These are phyloP conservation scores for Parotocinclus haroldoi DNA, from an alignment of 2,797 vertebrate species.

Conservation along the genomic window DNA sequence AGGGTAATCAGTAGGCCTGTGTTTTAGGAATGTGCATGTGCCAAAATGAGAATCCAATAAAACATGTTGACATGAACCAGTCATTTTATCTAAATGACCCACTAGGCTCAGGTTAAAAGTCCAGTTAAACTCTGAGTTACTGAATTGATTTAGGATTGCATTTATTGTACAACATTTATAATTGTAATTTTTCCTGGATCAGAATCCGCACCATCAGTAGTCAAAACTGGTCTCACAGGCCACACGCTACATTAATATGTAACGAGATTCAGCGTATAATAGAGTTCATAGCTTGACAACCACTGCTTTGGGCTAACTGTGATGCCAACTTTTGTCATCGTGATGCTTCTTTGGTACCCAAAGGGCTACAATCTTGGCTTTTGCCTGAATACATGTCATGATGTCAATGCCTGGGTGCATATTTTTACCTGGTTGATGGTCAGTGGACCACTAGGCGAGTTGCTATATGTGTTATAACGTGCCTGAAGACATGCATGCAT, in stretches of 20 bases:
- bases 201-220: too few species aligned
- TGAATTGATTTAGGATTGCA: background rate
- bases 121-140: background rate
- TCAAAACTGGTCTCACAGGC: too few species aligned
- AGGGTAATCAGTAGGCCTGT: background rate
- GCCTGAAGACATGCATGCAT: slow-evolving; percentile 45
- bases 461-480: slow-evolving; percentile 56
- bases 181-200: too few species aligned
- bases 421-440: slow-evolving; percentile 50
- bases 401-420: slow-evolving; percentile 62
- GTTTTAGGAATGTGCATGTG: slow-evolving; percentile 18
- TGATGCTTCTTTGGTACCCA: slow-evolving; percentile 34
- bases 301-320: too few species aligned
- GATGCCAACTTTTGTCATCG: too few species aligned
- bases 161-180: background rate
- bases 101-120: background rate
- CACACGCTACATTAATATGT: too few species aligned
- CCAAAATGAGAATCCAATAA: background rate
- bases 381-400: slow-evolving; percentile 65
- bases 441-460: slow-evolving; percentile 45
- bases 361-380: slow-evolving; percentile 67
- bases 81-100: too few species aligned
- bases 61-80: too few species aligned
- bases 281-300: too few species aligned
- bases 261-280: too few species aligned